phyloP scores from a whole-genome alignment of 2,888 invertebrate species.

The Congeria kusceri region DNA sequence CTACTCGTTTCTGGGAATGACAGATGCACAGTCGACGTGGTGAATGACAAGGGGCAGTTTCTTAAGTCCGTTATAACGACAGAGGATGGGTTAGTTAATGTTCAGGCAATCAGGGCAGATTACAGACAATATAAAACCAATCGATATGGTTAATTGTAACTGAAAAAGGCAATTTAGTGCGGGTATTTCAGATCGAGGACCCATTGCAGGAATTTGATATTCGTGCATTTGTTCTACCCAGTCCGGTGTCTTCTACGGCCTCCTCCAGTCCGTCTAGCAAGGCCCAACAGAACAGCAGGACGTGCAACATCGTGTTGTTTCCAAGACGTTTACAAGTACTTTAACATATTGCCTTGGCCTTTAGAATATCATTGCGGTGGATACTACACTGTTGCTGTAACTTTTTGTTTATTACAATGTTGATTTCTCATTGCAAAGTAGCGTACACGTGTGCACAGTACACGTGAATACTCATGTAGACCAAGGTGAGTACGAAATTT shows the following conservation, averaged over 20 bases:
- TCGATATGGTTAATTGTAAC: constrained; percentile 19
- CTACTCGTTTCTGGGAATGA: constrained; percentile 40
- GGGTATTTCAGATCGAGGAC: constrained; percentile 39
- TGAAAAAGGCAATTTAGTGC: constrained; percentile 37
- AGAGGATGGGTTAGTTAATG: constrained; percentile 37
- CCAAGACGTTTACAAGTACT: no score
- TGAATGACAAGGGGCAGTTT: constrained; percentile 41
- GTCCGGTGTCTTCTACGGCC: background rate
- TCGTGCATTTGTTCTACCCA: constrained; percentile 5
- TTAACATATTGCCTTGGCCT: no score
- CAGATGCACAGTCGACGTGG: constrained; percentile 47
- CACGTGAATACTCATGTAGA: no score
- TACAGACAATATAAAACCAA: background rate
- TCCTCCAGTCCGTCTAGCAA: background rate
- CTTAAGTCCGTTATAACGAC: constrained; percentile 46
- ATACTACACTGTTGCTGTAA: no score
- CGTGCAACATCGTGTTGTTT: no score
- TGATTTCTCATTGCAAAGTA: no score
- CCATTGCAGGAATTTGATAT: constrained; percentile 40
- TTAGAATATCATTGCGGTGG: no score
- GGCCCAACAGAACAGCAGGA: no score
- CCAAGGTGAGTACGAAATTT: no score
- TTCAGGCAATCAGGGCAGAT: constrained; percentile 24
- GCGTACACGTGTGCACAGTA: no score
- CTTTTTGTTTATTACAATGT: no score